A percentile compares a stretch with the other conserved stretches of the same genome.
These are phyloP conservation scores for Intellagama lesueurii DNA, from an alignment of 2,797 vertebrate species.

Conservation along the genomic window DNA sequence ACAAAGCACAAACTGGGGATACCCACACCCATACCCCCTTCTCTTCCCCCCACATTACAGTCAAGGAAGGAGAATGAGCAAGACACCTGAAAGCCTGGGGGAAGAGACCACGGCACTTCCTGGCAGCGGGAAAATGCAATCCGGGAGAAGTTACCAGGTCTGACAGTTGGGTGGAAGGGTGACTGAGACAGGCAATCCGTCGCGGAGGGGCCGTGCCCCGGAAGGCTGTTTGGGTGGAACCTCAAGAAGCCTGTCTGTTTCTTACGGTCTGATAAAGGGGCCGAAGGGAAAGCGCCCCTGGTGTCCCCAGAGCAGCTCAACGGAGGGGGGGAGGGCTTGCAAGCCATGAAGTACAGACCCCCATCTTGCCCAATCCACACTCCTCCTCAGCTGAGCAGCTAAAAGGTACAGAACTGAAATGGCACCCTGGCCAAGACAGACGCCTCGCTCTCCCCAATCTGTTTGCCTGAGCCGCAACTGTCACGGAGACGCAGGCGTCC, in stretches of 20 bases:
- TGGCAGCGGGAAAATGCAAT: background rate
- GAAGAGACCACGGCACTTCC: background rate
- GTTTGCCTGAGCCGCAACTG: slow-evolving; percentile 65
- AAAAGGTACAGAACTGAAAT: background rate
- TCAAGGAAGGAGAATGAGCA: background rate
- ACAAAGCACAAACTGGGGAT: slow-evolving; percentile 40
- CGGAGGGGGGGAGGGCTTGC: no score
- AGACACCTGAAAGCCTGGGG: background rate
- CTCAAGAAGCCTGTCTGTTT: no score
- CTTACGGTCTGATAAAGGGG: background rate
- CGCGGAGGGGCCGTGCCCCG: background rate
- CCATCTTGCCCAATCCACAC: background rate
- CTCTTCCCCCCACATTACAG: background rate
- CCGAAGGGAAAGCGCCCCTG: background rate
- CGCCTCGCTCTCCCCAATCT: slow-evolving; percentile 61
- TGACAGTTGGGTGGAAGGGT: background rate
- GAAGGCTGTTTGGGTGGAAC: background rate
- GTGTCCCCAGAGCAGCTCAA: no score
- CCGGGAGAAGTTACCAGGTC: background rate
- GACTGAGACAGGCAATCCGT: no score
- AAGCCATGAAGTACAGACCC: background rate
- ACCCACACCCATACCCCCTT: slow-evolving; percentile 10
- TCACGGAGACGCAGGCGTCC: slow-evolving; percentile 54
- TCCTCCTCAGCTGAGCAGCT: background rate
- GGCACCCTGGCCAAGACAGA: slow-evolving; percentile 30